A percentile compares a stretch with the other conserved stretches of the same genome.
Conservation (phyloP, 2,113 vertebrate genomes). For the Phrynosoma blainvillii region DNA sequence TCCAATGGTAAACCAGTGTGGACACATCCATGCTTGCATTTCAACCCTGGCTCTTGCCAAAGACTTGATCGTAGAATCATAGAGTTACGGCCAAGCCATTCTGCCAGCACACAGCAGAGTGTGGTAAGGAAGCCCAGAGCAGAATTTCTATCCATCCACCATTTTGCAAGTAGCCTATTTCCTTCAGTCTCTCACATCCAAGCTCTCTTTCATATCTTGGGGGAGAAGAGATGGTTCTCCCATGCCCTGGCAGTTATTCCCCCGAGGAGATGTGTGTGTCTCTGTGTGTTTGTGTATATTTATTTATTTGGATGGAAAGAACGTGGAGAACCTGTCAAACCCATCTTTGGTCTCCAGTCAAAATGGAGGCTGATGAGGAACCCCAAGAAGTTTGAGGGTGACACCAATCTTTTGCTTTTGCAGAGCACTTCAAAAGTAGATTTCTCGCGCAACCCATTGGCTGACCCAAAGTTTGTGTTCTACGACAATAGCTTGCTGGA, state of each 20-base stretch:
- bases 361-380: no score
- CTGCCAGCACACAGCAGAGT: no score
- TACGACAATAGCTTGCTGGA: constrained; percentile 88
- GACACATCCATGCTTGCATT: no score
- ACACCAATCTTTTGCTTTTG: constrained; percentile 40
- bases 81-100: no score
- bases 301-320: neutral
- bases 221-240: neutral
- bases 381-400: neutral
- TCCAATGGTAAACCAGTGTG: no score
- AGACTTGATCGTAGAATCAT: no score
- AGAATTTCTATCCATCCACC: neutral
- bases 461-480: constrained; percentile 89
- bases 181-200: neutral
- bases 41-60: no score
- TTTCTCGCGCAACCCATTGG: constrained; percentile 89
- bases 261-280: no score
- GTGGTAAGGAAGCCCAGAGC: neutral
- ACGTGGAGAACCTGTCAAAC: neutral
- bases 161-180: neutral
- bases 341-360: no score
- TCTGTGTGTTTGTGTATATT: no score
- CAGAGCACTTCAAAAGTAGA: constrained; percentile 86
- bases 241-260: neutral
- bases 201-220: neutral